Evolutionary conservation across 2,888 invertebrate species (phyloP), one percentile per base, ranked within the genome.

Genomic region (Hoplodrina blanda): DNA sequence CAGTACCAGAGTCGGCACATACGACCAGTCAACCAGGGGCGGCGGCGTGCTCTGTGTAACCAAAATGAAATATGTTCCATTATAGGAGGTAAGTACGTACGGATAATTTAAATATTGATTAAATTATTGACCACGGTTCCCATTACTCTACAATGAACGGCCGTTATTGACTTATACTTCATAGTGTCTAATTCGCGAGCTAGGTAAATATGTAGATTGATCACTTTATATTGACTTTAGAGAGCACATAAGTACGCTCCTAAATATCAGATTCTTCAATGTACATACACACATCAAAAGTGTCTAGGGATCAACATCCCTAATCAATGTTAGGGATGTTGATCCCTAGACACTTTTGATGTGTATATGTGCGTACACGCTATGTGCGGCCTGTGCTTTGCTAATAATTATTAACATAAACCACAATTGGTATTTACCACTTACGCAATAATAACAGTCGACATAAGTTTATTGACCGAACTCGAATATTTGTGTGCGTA

Each of bases 11-110:
- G 95, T 95, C 2, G 95, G 95, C n/a, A 94, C 89, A 11, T 91
- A 93, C 0, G 95, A 94, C 94, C 94, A 96, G 83, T 95, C 95
- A 69, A 95, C 89, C 13, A 96, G 78, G 0, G 93, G 94, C 4
- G 93, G 93, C 2, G 94, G 91, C 41, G 91, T 84, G 73, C 87
- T 91, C 95, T 95, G 90, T 55, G 50, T 52, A 30, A 37, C 5
- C 20, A 72, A 52, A 50, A 71, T 17, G 10, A 62, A n/a, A 30
- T 15, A 41, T 41, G 41, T 41, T 50, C 20, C 13, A 53, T 55
- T 17, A 17, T 17, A 44, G 15, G 15, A 44, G 44, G 13, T 44
- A 15, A 25, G 20, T 71, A 62, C n/a, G 44, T 52, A 62, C 44
- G 8, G 4, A 25, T 25, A 13, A 17, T 2, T 10, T n/a, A 52